Conservation (phyloP, 1,140 invertebrate genomes). For the Formica exsecta region DNA sequence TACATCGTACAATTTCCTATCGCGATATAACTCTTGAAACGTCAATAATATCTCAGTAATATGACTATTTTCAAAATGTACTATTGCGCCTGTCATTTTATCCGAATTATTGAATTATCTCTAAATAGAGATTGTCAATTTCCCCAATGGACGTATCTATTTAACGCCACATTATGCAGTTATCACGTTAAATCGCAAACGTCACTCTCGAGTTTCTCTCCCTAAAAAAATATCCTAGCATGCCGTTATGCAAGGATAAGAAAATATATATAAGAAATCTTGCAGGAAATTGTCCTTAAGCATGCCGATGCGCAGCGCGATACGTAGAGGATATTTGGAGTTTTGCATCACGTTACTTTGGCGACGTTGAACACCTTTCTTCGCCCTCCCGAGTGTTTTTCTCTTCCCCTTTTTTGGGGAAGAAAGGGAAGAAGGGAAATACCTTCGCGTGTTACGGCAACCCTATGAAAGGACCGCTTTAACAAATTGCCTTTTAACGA, state of each 20-base stretch:
- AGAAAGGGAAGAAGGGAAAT: neutral
- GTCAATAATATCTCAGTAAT: neutral
- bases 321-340: constrained; percentile 5
- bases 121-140: neutral
- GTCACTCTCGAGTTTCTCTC: neutral
- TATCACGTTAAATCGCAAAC: constrained; percentile 20
- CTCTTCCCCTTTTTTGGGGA: neutral
- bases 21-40: constrained; percentile 11
- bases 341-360: constrained; percentile 31
- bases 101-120: constrained; percentile 9
- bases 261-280: constrained; percentile 11
- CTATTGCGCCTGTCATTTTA: constrained; percentile 6
- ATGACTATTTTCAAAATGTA: constrained; percentile 13
- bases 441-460: constrained; percentile 54
- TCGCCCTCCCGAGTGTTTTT: neutral
- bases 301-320: neutral
- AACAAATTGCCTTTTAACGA: constrained; percentile 70
- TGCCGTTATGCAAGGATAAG: neutral
- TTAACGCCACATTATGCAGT: constrained; percentile 5
- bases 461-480: constrained; percentile 57
- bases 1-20: constrained; percentile 13
- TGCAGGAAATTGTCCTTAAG: constrained; percentile 24
- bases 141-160: neutral
- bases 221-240: neutral
- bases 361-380: constrained; percentile 9